A percentile compares a stretch with the other conserved stretches of the same genome.
Conservation (phyloP, 2,888 invertebrate species). For the Sinopyrophorus schimmeli region DNA sequence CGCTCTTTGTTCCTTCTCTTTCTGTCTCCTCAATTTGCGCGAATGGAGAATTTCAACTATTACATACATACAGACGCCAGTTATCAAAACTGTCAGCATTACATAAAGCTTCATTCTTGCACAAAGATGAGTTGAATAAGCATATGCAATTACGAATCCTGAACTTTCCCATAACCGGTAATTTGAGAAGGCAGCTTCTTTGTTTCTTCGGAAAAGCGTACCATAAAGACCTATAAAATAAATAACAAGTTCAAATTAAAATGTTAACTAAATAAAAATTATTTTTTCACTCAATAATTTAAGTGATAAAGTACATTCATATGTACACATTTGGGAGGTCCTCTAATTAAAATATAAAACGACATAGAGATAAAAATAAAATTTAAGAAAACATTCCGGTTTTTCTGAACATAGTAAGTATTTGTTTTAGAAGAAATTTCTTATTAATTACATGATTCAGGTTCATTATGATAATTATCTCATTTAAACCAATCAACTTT, state of each 20-base stretch:
- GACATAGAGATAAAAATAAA: no score
- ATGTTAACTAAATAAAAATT: no score
- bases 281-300: no score
- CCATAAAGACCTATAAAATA: slow-evolving; percentile 75
- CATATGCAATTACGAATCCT: slow-evolving; percentile 88
- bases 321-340: no score
- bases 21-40: slow-evolving; percentile 76
- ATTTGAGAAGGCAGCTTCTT: slow-evolving; percentile 91
- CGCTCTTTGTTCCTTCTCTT: slow-evolving; percentile 65
- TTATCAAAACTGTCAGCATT: slow-evolving; percentile 73
- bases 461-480: no score
- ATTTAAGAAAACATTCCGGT: no score
- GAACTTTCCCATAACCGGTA: slow-evolving; percentile 88
- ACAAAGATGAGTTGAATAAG: slow-evolving; percentile 85
- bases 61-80: slow-evolving; percentile 77
- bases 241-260: slow-evolving; percentile 21
- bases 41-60: slow-evolving; percentile 81
- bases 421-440: no score
- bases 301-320: no score
- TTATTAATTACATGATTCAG: no score
- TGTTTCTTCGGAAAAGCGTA: slow-evolving; percentile 82
- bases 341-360: no score
- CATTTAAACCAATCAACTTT: no score
- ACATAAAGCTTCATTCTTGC: slow-evolving; percentile 86
- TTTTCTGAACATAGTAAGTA: no score